phyloP scores from a whole-genome alignment of 2,888 invertebrate genomes.

The Trichopoda pennipes region DNA sequence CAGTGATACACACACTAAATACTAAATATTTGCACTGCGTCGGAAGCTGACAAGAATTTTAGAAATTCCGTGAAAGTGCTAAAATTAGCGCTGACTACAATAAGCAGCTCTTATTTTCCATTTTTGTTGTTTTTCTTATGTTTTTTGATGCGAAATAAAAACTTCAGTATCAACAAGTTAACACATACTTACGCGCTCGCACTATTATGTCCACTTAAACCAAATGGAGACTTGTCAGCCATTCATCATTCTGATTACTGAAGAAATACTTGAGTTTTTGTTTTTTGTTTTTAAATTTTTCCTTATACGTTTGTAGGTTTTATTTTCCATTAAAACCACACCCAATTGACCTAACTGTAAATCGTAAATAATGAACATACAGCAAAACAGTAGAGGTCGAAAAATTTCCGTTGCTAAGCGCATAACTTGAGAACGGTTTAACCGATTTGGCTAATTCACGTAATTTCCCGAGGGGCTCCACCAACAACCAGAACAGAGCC shows the following conservation, averaged over 20 bases:
- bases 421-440: no score
- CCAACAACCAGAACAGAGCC: no score
- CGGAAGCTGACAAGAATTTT: slow-evolving; percentile 68
- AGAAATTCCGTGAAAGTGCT: slow-evolving; percentile 70
- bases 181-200: slow-evolving; percentile 39
- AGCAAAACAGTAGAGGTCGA: no score
- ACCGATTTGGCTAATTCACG: no score
- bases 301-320: background rate
- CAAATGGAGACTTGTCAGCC: slow-evolving; percentile 60
- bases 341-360: no score
- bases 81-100: slow-evolving; percentile 70
- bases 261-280: slow-evolving; percentile 30
- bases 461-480: no score
- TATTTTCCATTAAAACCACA: no score
- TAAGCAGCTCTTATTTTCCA: slow-evolving; percentile 15
- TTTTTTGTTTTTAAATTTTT: slow-evolving; percentile 26
- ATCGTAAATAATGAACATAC: no score
- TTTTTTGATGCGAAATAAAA: slow-evolving; percentile 2
- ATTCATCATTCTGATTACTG: slow-evolving; percentile 54
- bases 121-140: slow-evolving; percentile 13
- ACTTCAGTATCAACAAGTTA: slow-evolving; percentile 35
- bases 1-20: slow-evolving; percentile 6
- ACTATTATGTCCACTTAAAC: slow-evolving; percentile 60
- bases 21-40: slow-evolving; percentile 3
- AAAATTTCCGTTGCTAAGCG: no score